Evolutionary conservation across 2,888 invertebrate species (phyloP), one percentile per base, ranked within the genome.

Genomic region (Dione vanillae): DNA sequence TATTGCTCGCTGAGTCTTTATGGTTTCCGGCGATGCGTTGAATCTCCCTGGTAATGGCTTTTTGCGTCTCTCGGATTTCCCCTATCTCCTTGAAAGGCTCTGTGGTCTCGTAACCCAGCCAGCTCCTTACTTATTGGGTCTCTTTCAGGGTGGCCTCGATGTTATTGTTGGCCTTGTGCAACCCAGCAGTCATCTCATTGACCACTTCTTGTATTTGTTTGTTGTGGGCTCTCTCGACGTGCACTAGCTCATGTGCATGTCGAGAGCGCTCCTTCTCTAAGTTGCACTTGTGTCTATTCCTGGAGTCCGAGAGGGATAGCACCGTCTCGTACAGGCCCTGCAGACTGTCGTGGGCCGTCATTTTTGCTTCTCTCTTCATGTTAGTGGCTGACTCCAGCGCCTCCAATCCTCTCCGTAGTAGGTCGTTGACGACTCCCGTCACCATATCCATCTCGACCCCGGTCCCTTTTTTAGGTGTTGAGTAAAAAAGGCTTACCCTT

Each of bases 221-320:
- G 11, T 27, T 47, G 37, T 75, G 72, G 0, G 75, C 75, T 2
- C 75, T 54, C 56, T 76, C 76, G 0, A 70, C 43, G 1, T 66
- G 12, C 16, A 72, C 58, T 10, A 69, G 19, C 41, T 76, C 74
- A 27, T 54, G 11, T 0, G 72, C 76, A 35, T 71, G 65, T 12
- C 74, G 11, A n/a, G 65, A 62, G 12, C 76, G 51, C 19, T 77
- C 76, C 40, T 69, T 71, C 27, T 77, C 77, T 45, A 75, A 47
- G 37, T 70, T 74, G n/a, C 12, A 41, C 11, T 70, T 69, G 35
- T 75, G 73, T 9, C 74, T 16, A 0, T 69, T 58, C 27, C 76
- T 67, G 0, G 77, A 78, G 62, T 77, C 76, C 0, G 77, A 77
- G 10, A 76, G 59, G 2, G 73, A 45, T 5, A 75, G 65, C 0